phyloP scores from a whole-genome alignment of 92 coral and sea anemone species.

The Pocillopora meandrina region DNA sequence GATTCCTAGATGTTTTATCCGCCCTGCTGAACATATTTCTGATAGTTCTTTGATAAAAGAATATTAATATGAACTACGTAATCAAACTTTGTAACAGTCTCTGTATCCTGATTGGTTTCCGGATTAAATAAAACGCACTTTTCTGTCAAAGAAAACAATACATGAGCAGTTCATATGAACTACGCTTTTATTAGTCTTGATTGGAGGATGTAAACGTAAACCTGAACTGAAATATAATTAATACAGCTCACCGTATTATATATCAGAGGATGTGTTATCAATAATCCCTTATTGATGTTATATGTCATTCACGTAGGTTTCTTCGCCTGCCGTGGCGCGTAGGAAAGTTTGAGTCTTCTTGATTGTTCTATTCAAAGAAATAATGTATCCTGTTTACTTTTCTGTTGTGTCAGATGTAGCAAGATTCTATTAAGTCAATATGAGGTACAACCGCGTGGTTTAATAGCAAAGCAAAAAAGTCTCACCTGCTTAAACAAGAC shows the following conservation, averaged over 20 bases:
- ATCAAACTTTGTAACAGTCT: background rate
- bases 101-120: background rate
- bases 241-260: background rate
- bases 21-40: background rate
- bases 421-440: too few species aligned
- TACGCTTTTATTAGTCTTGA: background rate
- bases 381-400: too few species aligned
- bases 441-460: too few species aligned
- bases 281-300: too few species aligned
- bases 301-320: too few species aligned
- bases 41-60: conserved; percentile 4
- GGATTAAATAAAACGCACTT: background rate
- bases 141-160: conserved; percentile 3
- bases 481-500: too few species aligned
- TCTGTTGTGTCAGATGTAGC: too few species aligned
- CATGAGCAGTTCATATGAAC: background rate
- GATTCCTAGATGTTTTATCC: conserved; percentile 28
- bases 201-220: background rate
- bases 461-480: too few species aligned
- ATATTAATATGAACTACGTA: conserved; percentile 8
- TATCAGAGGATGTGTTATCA: too few species aligned
- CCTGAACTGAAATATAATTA: background rate
- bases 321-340: too few species aligned
- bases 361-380: too few species aligned
- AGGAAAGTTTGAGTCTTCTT: too few species aligned